phyloP scores from a whole-genome alignment of 2,888 invertebrate genomes.

The Mesoligia furuncula region DNA sequence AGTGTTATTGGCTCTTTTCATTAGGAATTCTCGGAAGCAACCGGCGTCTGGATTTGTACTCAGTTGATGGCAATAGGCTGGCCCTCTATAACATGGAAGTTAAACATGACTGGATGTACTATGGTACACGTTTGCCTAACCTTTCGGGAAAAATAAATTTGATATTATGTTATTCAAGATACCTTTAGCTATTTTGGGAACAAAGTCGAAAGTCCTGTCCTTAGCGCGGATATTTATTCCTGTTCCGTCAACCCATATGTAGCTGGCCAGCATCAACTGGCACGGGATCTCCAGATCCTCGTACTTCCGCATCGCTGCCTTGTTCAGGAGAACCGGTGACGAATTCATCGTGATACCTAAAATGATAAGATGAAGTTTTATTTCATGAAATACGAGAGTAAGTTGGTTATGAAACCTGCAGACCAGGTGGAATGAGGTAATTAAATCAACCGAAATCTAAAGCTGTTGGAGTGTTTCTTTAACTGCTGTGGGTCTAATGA shows the following conservation, averaged over 20 bases:
- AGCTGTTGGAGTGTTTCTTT: not conserved
- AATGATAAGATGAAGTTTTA: not conserved
- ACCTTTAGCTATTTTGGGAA: conserved; percentile 90
- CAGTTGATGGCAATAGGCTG: not conserved
- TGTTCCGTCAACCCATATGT: conserved; percentile 95
- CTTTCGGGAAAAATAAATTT: not conserved
- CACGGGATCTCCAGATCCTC: conserved; percentile 91
- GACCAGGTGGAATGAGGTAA: not conserved
- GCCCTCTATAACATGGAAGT: not conserved
- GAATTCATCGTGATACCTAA: conserved; percentile 80
- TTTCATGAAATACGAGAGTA: not conserved
- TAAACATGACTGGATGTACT: not conserved
- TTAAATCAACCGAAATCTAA: not conserved
- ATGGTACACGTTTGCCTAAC: not conserved
- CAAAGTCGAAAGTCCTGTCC: conserved; percentile 92
- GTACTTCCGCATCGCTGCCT: conserved; percentile 89
- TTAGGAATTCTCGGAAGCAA: not conserved
- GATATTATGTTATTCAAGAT: conserved; percentile 11
- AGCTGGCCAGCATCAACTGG: conserved; percentile 91
- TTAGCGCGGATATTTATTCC: conserved; percentile 93
- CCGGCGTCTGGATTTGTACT: not conserved
- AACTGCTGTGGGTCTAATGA: not conserved
- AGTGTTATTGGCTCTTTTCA: not conserved
- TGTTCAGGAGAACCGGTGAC: conserved; percentile 83
- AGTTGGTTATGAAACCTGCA: not conserved